Conservation (phyloP, 2,888 invertebrate genomes). For the Alloscopus bannaensis region DNA sequence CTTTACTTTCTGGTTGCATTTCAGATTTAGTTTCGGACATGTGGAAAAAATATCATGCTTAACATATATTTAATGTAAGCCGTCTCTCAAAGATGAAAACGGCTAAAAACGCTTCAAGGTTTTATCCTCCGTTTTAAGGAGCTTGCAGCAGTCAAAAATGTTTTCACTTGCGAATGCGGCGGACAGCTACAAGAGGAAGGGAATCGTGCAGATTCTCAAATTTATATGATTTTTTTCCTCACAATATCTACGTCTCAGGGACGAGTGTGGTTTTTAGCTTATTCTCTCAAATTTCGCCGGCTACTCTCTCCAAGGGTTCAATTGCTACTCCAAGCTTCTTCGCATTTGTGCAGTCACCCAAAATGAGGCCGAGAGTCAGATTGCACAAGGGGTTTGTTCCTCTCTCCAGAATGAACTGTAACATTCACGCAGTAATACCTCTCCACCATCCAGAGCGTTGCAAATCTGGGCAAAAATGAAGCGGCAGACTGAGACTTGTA, state of each 20-base stretch:
- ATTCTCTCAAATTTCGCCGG: neutral
- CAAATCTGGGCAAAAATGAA: neutral
- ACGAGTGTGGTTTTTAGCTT: neutral
- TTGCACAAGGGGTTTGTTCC: no score
- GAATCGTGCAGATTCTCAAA: neutral
- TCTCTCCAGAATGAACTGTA: no score
- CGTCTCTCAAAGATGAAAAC: neutral
- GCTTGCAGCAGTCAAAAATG: neutral
- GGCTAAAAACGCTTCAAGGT: neutral
- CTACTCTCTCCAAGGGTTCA: neutral
- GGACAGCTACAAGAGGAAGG: neutral
- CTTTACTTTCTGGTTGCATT: no score
- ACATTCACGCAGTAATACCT: neutral
- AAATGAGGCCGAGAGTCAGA: no score
- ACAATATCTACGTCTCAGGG: neutral
- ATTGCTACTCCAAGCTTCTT: neutral
- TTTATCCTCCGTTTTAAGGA: neutral
- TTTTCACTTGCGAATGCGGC: neutral
- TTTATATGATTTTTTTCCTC: conserved; percentile 9
- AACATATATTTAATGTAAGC: neutral
- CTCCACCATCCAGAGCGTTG: neutral
- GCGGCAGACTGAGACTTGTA: neutral
- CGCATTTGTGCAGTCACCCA: neutral
- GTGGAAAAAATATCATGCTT: neutral
- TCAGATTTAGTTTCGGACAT: neutral